Base-by-base conservation (phyloP, 2,888 invertebrate species). In the Ellobium chinense region DNA sequence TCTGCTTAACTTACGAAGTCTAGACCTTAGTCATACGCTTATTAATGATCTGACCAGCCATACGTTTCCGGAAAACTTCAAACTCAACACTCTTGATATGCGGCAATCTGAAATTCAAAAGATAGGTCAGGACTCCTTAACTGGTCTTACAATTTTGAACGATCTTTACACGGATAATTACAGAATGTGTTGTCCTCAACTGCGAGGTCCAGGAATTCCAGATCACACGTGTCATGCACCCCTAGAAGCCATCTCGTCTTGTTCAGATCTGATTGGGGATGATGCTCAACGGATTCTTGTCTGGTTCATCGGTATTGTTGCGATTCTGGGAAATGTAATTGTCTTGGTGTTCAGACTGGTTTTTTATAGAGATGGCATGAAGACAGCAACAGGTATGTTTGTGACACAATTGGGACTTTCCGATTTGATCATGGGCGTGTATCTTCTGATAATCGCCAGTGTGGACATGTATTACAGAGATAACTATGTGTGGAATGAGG, bases 391-490 rank as follows among this genome's bases (percentile, higher is more conserved):
- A 24, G 73, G 72, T n/a, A 58, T 62, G 34, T 65, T 79, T 37
- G 54, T 79, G 27, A 24, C 56, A 24, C 39, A 79, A n/a, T 21
- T 79, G 18, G 46, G 73, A 39, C 14, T 85, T 14, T 84, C 88
- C 2, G 88, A 88, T 60, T 84, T 87, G 12, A 46, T 86, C 18
- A 88, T 88, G 87, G 86, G 87, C 0, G 46, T 88, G 0, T 88
- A 88, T 69, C 65, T 88, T 74, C 31, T 86, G n/a, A 84, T 84
- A 3, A 85, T 88, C 34, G 87, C 87, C 5, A 36, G 79, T 24
- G 86, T 85, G 0, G 87, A 88, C 80, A 36, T 78, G 1, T n/a
- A 54, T 1, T 88, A 88, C 82, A 62, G 82, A 12, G 86, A 84
- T 21, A 62, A 70, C n/a, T 88, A 88, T 75, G 78, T 85, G 5